These are phyloP conservation scores for Clunio marinus DNA, from an alignment of 2,888 invertebrate species.

Conservation along the genomic window DNA sequence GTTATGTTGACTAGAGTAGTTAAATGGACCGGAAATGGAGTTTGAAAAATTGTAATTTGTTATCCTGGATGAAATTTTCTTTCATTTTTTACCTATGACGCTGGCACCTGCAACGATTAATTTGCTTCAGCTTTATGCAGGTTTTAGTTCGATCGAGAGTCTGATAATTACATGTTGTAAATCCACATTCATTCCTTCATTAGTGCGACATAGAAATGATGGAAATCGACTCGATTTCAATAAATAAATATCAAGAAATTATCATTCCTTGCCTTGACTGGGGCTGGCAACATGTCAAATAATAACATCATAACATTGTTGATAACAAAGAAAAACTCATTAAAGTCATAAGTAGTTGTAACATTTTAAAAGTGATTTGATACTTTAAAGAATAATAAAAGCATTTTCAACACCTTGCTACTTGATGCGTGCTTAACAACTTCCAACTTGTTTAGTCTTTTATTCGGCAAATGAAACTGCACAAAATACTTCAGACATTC, in stretches of 20 bases:
- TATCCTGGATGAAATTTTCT: neutral
- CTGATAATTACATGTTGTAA: neutral
- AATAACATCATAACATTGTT: neutral
- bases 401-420: neutral
- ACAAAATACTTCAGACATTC: neutral
- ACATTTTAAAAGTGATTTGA: neutral
- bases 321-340: slow-evolving; percentile 9
- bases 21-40: neutral
- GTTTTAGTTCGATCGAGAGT: neutral
- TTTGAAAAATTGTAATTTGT: neutral
- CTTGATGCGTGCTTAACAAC: neutral
- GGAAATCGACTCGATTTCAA: neutral
- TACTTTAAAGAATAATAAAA: too few species aligned
- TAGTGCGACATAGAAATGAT: neutral
- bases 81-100: too few species aligned
- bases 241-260: neutral
- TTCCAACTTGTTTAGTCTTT: neutral
- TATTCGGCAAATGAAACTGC: neutral
- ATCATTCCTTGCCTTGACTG: neutral
- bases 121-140: neutral
- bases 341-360: too few species aligned
- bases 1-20: too few species aligned
- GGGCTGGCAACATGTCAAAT: too few species aligned
- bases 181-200: neutral
- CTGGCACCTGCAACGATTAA: neutral